These are phyloP conservation scores for Eurytoma adleriae DNA, from an alignment of 2,888 invertebrate genomes.

Conservation along the genomic window DNA sequence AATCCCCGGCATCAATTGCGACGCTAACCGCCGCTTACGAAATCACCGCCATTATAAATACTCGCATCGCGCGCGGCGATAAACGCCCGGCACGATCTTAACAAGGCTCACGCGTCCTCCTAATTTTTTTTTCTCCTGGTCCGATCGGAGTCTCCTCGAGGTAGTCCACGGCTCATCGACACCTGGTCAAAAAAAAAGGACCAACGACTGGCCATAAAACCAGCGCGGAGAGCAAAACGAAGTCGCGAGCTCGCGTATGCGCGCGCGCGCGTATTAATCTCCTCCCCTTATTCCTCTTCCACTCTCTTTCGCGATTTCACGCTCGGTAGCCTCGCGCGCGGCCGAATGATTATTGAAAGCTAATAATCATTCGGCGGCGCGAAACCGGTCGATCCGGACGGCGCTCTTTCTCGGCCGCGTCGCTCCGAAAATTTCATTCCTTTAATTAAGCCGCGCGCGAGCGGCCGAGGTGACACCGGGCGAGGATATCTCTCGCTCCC, in stretches of 20 bases:
- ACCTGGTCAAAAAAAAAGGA: slow-evolving; percentile 6
- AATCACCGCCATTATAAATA: background rate
- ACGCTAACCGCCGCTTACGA: background rate
- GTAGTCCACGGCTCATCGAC: slow-evolving; percentile 9
- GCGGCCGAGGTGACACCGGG: slow-evolving; percentile 21
- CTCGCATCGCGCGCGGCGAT: background rate
- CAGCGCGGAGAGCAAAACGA: background rate
- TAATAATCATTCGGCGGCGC: slow-evolving; percentile 49
- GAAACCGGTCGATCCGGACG: slow-evolving; percentile 48
- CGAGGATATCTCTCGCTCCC: background rate
- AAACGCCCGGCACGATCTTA: background rate
- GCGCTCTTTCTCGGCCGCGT: background rate
- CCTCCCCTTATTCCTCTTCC: background rate
- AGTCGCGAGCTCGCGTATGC: background rate
- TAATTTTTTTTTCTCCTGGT: background rate
- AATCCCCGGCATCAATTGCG: too few species aligned
- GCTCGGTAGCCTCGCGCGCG: slow-evolving; percentile 7
- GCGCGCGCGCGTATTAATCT: slow-evolving; percentile 37
- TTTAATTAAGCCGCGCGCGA: slow-evolving; percentile 35
- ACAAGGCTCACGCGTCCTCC: background rate
- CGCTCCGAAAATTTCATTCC: slow-evolving; percentile 40
- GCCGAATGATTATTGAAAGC: slow-evolving; percentile 51
- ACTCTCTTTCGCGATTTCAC: background rate
- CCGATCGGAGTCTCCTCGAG: background rate
- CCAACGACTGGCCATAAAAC: background rate